A percentile compares a stretch with the other conserved stretches of the same genome.
Evolutionary conservation across 2,113 vertebrate genomes (phyloP).

Genomic region (Corythoichthys haematopterus): DNA sequence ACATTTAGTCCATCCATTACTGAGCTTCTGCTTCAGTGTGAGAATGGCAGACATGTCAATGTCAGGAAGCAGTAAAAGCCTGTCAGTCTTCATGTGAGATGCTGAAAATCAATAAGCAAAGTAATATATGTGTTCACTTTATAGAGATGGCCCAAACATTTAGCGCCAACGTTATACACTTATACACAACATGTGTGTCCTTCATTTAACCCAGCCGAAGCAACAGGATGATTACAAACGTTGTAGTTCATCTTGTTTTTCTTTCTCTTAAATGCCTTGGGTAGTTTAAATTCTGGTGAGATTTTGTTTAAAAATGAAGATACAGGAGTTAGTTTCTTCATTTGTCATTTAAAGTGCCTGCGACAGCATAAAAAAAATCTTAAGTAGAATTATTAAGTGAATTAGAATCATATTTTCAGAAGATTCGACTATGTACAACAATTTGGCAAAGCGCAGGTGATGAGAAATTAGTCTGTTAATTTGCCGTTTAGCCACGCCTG

Average conservation of each 20-base stretch:
- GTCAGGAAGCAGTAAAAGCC: conserved; percentile 1
- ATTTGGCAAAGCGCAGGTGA: too few relatives aligned
- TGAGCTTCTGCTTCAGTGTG: not conserved
- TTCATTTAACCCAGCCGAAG: not conserved
- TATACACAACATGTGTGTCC: not conserved
- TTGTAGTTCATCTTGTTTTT: not conserved
- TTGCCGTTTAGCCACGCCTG: too few relatives aligned
- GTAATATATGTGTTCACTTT: not conserved
- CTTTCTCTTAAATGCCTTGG: not conserved
- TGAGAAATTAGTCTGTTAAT: too few relatives aligned
- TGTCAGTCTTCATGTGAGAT: not conserved
- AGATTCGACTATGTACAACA: too few relatives aligned
- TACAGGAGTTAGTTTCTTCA: not conserved
- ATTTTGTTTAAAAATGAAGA: not conserved
- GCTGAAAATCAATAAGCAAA: not conserved
- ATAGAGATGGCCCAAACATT: not conserved
- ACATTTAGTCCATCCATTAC: conserved; percentile 3
- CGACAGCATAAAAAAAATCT: too few relatives aligned
- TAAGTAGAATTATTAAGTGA: too few relatives aligned
- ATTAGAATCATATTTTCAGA: too few relatives aligned
- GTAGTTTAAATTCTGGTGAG: not conserved
- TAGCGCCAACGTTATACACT: not conserved
- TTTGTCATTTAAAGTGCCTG: too few relatives aligned
- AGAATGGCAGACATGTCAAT: conserved; percentile 16
- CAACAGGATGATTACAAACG: not conserved